Evolutionary conservation across 2,888 invertebrate genomes (phyloP).

Genomic region (Caenorhabditis becei): DNA sequence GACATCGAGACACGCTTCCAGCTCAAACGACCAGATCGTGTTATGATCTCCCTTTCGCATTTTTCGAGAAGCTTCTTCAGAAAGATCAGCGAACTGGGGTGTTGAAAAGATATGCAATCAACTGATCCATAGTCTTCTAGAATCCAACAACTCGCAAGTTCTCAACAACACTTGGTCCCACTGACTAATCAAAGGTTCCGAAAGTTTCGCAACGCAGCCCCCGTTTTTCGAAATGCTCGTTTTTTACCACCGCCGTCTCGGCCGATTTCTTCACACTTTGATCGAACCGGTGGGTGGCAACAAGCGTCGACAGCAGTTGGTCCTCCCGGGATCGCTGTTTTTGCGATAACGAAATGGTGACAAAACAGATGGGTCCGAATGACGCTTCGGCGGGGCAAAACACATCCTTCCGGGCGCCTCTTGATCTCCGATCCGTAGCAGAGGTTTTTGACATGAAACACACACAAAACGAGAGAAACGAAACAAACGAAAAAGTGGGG

Average conservation of each 20-base stretch:
- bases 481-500: constrained; percentile 7
- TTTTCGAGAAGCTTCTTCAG: too few species aligned
- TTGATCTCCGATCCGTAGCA: constrained; percentile 47
- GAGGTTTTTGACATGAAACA: constrained; percentile 41
- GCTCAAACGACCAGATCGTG: not conserved
- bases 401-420: constrained; percentile 20
- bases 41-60: too few species aligned
- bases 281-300: constrained; percentile 44
- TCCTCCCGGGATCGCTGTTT: constrained; percentile 17
- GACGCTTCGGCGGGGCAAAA: constrained; percentile 12
- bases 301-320: constrained; percentile 32
- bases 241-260: not conserved
- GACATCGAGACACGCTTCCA: not conserved
- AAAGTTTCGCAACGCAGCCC: constrained; percentile 26
- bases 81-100: too few species aligned
- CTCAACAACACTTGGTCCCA: too few species aligned
- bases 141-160: too few species aligned
- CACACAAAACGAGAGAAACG: constrained; percentile 6
- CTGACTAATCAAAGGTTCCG: constrained; percentile 15
- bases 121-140: too few species aligned
- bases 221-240: too few species aligned
- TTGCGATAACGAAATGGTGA: constrained; percentile 20
- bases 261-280: constrained; percentile 21
- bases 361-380: constrained; percentile 37
- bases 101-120: too few species aligned